Evolutionary conservation across 2,797 vertebrate genomes (phyloP).

Genomic region (Peromyscus nudipes): DNA sequence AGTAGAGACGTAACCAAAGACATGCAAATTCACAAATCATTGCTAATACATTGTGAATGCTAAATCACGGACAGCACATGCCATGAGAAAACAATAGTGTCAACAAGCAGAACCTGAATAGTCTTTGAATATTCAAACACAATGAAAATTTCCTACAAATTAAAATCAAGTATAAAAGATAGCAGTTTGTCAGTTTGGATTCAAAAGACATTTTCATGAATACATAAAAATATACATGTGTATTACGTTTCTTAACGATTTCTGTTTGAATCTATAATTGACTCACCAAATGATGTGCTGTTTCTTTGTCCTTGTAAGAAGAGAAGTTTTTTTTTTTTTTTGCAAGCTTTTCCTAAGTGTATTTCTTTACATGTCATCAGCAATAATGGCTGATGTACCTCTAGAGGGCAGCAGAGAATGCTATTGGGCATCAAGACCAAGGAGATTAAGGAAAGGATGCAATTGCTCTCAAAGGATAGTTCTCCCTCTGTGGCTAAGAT

Average conservation of each 20-base stretch:
- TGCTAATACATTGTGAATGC: neutral
- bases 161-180: neutral
- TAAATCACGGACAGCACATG: neutral
- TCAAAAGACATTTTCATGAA: neutral
- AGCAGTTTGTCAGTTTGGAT: neutral
- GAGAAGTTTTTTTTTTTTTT: neutral
- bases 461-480: neutral
- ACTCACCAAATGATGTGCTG: neutral
- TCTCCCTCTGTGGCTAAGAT: neutral
- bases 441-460: neutral
- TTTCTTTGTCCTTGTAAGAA: neutral
- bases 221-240: neutral
- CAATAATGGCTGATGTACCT: neutral
- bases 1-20: neutral
- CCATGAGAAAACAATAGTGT: neutral
- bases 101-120: neutral
- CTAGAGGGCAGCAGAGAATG: conserved; percentile 70
- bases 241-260: neutral
- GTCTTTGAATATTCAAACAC: neutral
- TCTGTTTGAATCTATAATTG: neutral
- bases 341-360: neutral
- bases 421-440: neutral
- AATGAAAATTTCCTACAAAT: neutral
- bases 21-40: neutral
- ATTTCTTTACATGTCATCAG: neutral